Evolutionary conservation across 1,140 invertebrate genomes (phyloP), one percentile per base, ranked within the genome.

Genomic region (Cyclargus thomasi): DNA sequence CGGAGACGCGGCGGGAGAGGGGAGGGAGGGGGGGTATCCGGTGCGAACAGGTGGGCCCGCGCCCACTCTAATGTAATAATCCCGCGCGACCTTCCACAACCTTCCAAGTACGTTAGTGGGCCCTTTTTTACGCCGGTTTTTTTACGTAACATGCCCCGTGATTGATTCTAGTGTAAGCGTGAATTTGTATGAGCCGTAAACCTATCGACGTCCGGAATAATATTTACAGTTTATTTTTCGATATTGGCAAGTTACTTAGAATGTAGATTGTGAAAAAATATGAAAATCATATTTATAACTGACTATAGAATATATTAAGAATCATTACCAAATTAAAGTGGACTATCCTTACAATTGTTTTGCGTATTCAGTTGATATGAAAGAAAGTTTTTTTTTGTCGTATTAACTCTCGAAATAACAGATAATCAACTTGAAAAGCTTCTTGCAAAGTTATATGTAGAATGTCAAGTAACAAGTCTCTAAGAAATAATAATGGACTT

Each of bases 81-180:
- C 71, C 76, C 70, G 72, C 69, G 63, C 82, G 83, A 85, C 86
- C 86, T 89, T 86, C 80, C 79, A 83, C 83, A 84, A 85, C 81
- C 84, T 86, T 86, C 80, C 70, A 72, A 75, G 68, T 80, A 79
- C 73, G 70, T 67, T 78, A 77, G 73, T 77, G 73, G 77, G 75
- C 75, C 74, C 68, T 76, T 75, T 72, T 70, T 73, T 71, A 64
- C 70, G 67, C 64, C 39, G 39, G 55, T 74, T 68, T 74, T 71
- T 73, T 68, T 70, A 35, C 39, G 53, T 64, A 64, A 14, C 14
- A 64, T 35, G 18, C 63, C 36, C 59, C 36, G 63, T 16, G 11
- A 16, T 47, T 29, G 39, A 47, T 47, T 47, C 39, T 47, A 47
- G 39, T 47, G 14, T 47, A 11, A 29, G 39, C 39, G 14, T 47